phyloP scores from a whole-genome alignment of 1,140 invertebrate genomes.

The Cydia fagiglandana region DNA sequence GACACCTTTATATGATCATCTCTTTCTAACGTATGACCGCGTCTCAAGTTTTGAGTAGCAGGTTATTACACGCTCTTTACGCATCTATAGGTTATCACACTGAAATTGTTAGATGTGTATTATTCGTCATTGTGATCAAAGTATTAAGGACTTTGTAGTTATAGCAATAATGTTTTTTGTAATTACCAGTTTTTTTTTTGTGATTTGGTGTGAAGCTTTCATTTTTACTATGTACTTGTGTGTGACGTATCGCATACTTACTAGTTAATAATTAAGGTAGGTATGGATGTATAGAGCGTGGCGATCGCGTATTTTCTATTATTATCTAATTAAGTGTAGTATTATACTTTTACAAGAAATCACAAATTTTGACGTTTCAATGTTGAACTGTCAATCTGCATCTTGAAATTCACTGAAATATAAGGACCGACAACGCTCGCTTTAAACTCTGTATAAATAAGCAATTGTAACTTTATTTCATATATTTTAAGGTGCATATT shows the following conservation, averaged over 20 bases:
- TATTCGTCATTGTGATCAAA: constrained; percentile 64
- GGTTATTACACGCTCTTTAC: constrained; percentile 40
- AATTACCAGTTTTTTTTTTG: constrained; percentile 48
- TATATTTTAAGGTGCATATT: constrained; percentile 16
- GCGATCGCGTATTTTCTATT: constrained; percentile 70
- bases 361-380: constrained; percentile 63
- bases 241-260: constrained; percentile 63
- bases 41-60: constrained; percentile 7
- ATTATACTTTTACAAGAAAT: constrained; percentile 74
- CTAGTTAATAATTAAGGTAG: constrained; percentile 60
- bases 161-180: constrained; percentile 63
- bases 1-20: background rate
- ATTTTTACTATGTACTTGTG: constrained; percentile 52
- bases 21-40: background rate
- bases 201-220: constrained; percentile 66
- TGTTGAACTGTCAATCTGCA: constrained; percentile 40
- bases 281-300: constrained; percentile 53
- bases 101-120: constrained; percentile 57
- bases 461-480: constrained; percentile 9
- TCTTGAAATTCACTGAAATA: constrained; percentile 17
- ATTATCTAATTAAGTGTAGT: constrained; percentile 70
- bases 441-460: constrained; percentile 17
- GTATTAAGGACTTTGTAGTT: constrained; percentile 69
- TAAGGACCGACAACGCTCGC: background rate
- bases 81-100: constrained; percentile 46